phyloP scores from a whole-genome alignment of 2,888 invertebrate species.

The Drosophila austrosaltans region DNA sequence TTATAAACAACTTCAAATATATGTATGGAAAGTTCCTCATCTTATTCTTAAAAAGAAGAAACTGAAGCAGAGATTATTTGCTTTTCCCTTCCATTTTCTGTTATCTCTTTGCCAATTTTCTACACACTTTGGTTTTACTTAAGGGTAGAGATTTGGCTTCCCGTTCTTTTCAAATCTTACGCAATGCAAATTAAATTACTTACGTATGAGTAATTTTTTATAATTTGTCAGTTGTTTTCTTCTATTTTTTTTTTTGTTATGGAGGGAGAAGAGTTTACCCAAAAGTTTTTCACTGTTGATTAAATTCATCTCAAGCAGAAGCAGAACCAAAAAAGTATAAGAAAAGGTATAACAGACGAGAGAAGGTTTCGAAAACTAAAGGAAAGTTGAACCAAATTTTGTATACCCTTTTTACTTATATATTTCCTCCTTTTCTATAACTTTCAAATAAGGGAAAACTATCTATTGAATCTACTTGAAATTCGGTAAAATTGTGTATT shows the following conservation, averaged over 20 bases:
- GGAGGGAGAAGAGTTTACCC: not conserved
- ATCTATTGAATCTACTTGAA: too few species aligned
- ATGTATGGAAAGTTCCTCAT: too few species aligned
- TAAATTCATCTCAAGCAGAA: slow-evolving; percentile 67
- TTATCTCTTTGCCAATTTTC: not conserved
- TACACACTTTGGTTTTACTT: not conserved
- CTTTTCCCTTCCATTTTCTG: not conserved
- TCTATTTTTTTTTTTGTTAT: not conserved
- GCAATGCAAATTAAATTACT: slow-evolving; percentile 55
- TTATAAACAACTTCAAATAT: too few species aligned
- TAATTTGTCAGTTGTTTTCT: slow-evolving; percentile 52
- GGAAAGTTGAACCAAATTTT: not conserved
- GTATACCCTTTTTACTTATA: not conserved
- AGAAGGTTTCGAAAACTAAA: not conserved
- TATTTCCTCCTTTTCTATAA: too few species aligned
- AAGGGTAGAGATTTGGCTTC: too few species aligned
- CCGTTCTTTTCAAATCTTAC: not conserved
- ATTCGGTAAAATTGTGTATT: too few species aligned
- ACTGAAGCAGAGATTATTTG: too few species aligned
- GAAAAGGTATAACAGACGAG: slow-evolving; percentile 40
- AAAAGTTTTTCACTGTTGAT: slow-evolving; percentile 46
- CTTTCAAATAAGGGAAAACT: too few species aligned
- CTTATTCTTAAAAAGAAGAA: too few species aligned
- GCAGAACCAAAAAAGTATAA: slow-evolving; percentile 32
- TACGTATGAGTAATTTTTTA: slow-evolving; percentile 70